phyloP scores from a whole-genome alignment of 2,888 invertebrate species.

The Allolobophora icterica region DNA sequence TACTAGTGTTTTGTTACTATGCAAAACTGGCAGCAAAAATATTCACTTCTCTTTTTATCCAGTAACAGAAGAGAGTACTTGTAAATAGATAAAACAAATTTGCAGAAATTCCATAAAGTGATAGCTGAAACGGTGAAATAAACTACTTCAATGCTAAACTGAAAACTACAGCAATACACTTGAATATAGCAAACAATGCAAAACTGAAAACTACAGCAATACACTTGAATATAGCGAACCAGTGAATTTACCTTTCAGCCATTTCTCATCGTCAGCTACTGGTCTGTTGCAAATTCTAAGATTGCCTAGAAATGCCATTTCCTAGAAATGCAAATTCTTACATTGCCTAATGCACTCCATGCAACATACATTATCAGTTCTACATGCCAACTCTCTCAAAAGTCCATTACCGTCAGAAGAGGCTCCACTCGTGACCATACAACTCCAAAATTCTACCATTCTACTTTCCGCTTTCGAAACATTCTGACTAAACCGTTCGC shows the following conservation, averaged over 20 bases:
- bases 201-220: slow-evolving; percentile 1
- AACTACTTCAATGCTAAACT: neutral
- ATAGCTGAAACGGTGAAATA: neutral
- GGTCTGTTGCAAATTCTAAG: neutral
- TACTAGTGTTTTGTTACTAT: too few relatives aligned
- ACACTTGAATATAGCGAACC: neutral
- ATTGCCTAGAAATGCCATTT: neutral
- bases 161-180: neutral
- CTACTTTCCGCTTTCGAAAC: neutral
- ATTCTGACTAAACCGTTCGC: neutral
- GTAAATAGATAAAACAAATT: neutral
- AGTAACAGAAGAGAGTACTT: neutral
- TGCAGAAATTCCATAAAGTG: neutral
- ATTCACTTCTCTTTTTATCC: neutral
- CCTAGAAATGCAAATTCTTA: neutral
- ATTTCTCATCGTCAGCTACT: neutral
- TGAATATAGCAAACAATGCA: neutral
- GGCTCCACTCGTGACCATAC: neutral
- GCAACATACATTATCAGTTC: neutral
- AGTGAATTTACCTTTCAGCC: neutral
- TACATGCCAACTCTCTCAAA: neutral
- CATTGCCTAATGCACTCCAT: neutral
- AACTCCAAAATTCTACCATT: neutral
- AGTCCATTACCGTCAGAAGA: neutral
- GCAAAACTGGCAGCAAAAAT: neutral